Evolutionary conservation across 1,140 invertebrate species (phyloP).

Genomic region (Diabrotica virgifera): DNA sequence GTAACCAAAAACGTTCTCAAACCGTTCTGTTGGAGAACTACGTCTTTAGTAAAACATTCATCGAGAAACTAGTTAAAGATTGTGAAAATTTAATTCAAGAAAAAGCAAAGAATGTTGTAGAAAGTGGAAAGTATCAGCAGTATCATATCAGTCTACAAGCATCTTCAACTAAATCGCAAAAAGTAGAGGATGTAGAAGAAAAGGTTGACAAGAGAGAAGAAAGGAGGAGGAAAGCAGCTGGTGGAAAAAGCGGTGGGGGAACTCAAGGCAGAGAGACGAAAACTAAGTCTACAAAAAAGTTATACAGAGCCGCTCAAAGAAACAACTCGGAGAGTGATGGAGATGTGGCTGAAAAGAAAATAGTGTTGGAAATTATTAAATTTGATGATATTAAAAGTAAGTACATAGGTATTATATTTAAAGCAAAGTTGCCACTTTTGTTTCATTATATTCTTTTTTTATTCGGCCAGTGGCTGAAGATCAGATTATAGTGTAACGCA

Average conservation of each 20-base stretch:
- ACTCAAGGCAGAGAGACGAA: slow-evolving; percentile 93
- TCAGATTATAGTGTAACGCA: no score
- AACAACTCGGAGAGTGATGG: slow-evolving; percentile 62
- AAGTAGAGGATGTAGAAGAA: slow-evolving; percentile 49
- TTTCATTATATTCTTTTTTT: no score
- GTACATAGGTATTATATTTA: not conserved
- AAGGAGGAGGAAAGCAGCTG: slow-evolving; percentile 79
- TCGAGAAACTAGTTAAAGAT: slow-evolving; percentile 66
- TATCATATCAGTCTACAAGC: slow-evolving; percentile 61
- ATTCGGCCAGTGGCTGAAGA: no score
- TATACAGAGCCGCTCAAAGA: slow-evolving; percentile 51
- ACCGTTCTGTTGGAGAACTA: slow-evolving; percentile 53
- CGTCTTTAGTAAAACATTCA: slow-evolving; percentile 62
- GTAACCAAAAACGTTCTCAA: slow-evolving; percentile 51
- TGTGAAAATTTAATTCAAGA: slow-evolving; percentile 67
- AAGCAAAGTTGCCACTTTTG: no score
- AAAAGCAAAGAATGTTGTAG: slow-evolving; percentile 71
- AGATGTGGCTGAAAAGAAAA: slow-evolving; percentile 49
- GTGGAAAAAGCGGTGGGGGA: slow-evolving; percentile 85
- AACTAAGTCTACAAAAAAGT: slow-evolving; percentile 88
- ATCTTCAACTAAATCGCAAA: slow-evolving; percentile 47
- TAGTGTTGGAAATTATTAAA: slow-evolving; percentile 62
- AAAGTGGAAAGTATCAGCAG: slow-evolving; percentile 63
- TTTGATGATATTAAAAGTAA: slow-evolving; percentile 62
- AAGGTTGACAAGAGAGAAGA: slow-evolving; percentile 83